A percentile compares a stretch with the other conserved stretches of the same genome.
phyloP scores from a whole-genome alignment of 2,888 invertebrate species.

The Stegana nigrithorax region DNA sequence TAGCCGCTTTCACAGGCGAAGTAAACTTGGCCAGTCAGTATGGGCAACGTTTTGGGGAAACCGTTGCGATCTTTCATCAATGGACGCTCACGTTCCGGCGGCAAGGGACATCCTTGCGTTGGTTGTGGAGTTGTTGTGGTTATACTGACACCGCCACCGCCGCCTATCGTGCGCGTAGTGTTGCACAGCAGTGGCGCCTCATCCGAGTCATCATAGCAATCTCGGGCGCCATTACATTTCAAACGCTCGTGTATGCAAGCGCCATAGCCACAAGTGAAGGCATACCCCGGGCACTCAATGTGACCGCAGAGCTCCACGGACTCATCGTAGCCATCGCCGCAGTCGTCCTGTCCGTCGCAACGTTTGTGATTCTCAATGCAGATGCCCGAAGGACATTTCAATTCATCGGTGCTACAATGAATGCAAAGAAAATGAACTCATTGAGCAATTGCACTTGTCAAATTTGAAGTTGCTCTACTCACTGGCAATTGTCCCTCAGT shows the following conservation, averaged over 20 bases:
- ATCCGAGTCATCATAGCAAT: slow-evolving; percentile 45
- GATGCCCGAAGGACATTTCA: slow-evolving; percentile 47
- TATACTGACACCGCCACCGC: not conserved
- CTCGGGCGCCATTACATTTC: slow-evolving; percentile 34
- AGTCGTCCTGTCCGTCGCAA: slow-evolving; percentile 46
- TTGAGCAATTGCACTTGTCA: no score
- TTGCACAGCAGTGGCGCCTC: slow-evolving; percentile 47
- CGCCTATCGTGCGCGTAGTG: slow-evolving; percentile 32
- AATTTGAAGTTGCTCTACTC: slow-evolving; percentile 25
- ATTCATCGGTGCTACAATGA: slow-evolving; percentile 38
- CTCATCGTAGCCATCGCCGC: slow-evolving; percentile 47
- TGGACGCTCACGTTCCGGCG: slow-evolving; percentile 37
- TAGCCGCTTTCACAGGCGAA: slow-evolving; percentile 39
- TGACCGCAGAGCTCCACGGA: slow-evolving; percentile 41
- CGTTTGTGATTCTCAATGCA: slow-evolving; percentile 39
- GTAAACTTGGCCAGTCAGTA: slow-evolving; percentile 32
- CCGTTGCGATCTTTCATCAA: slow-evolving; percentile 33
- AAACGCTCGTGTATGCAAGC: slow-evolving; percentile 36
- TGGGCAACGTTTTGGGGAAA: slow-evolving; percentile 31
- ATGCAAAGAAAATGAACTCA: no score
- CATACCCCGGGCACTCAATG: slow-evolving; percentile 42
- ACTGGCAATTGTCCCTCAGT: slow-evolving; percentile 40
- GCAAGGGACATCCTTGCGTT: slow-evolving; percentile 37
- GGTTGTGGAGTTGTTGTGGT: not conserved
- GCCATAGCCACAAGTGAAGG: slow-evolving; percentile 46